Base-by-base conservation (phyloP, 2,888 invertebrate genomes). In the Lordiphosa fenestrarum region DNA sequence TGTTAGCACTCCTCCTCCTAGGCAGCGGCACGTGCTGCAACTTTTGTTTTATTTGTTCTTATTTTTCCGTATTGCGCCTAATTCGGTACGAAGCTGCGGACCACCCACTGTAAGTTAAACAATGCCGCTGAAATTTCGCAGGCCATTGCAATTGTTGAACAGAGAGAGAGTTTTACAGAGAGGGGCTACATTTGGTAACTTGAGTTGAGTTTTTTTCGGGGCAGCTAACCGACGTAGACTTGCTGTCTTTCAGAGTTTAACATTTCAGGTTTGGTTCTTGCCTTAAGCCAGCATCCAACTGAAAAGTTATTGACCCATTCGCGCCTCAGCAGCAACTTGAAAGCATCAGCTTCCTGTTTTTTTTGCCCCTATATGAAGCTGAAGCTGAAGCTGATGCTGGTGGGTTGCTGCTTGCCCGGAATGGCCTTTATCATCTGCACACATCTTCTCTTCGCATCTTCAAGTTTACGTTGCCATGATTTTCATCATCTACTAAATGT, bases 401-500 rank as follows among this genome's bases (percentile, higher is more conserved):
- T 23, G 23, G 23, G 23, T 23, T 23, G 23, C 19, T 19, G 19
- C 19, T 23, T 23, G 5, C 6, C 3, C 9, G 30, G 30, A 7
- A 30, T 9, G 30, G 30, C 30, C 30, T 30, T 30, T 30, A 30
- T 30, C 30, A 30, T 30, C 30, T 30, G 30, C 30, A 30, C 30
- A 30, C 30, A 30, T 30, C 30, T 30, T 30, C 30, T 15, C 30
- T 42, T 13, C 53, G 60, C 54, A 53, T 56, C 51, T 54, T 55
- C 53, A 58, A 69, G 78, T 78, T 78, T 73, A 73, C 73, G 69
- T 71, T 78, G 71, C 82, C 71, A 82, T 80, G 80, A 80, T 80
- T 80, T 82, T 82, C 76, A 82, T 80, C 82, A 80, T 75, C 73
- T 70, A 71, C 71, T 82, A 73, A 80, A 80, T 76, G 80, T 75